phyloP scores from a whole-genome alignment of 2,113 vertebrate genomes.

The Zosterops hypoxanthus region DNA sequence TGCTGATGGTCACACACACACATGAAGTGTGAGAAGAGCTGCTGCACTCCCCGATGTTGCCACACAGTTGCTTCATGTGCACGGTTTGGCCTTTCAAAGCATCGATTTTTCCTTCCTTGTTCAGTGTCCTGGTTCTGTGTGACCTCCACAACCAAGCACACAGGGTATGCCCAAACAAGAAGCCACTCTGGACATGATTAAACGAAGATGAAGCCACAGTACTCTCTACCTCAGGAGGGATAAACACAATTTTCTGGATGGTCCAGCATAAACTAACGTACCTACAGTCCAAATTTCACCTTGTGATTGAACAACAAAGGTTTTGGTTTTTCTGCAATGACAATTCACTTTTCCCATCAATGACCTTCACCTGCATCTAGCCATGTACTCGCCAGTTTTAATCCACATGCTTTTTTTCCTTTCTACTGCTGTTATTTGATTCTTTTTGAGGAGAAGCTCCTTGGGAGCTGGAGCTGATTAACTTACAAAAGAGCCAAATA shows the following conservation, averaged over 20 bases:
- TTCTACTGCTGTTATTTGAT: neutral
- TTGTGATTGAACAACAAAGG: neutral
- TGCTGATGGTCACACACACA: neutral
- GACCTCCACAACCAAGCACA: neutral
- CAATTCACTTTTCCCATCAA: neutral
- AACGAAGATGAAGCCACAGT: neutral
- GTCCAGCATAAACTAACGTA: neutral
- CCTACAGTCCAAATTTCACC: neutral
- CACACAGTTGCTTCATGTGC: neutral
- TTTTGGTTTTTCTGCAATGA: neutral
- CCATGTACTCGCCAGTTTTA: neutral
- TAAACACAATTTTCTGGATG: neutral
- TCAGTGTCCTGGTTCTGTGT: neutral
- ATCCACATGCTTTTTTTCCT: neutral
- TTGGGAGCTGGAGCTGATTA: neutral
- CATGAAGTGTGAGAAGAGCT: neutral
- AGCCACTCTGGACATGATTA: neutral
- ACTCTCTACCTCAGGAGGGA: neutral
- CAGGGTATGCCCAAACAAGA: neutral
- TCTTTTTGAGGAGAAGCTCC: neutral
- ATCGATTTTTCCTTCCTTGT: neutral
- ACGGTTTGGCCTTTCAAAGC: neutral
- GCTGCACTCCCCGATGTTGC: neutral
- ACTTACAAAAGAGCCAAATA: constrained; percentile 15
- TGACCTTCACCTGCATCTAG: neutral